A percentile compares a stretch with the other conserved stretches of the same genome.
These are phyloP conservation scores for Andrena trimmerana DNA, from an alignment of 2,888 invertebrate genomes.

Conservation along the genomic window DNA sequence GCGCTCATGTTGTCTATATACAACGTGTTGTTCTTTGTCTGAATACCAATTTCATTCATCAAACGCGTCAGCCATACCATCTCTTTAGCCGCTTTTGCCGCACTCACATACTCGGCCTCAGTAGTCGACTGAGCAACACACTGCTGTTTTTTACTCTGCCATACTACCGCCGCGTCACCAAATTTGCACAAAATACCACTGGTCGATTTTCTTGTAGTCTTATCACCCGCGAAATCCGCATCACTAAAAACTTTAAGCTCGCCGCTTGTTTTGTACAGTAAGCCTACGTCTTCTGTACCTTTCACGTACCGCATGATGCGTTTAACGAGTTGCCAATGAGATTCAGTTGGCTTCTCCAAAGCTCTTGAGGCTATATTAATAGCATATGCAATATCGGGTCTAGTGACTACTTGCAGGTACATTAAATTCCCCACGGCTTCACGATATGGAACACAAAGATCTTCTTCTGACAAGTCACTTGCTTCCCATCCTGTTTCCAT, in stretches of 20 bases:
- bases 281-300: slow-evolving; percentile 4
- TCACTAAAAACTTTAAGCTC: slow-evolving; percentile 8
- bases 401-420: neutral
- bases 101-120: slow-evolving; percentile 1
- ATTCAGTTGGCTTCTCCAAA: slow-evolving; percentile 11
- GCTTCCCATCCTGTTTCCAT: slow-evolving; percentile 13
- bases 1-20: neutral
- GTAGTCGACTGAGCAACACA: slow-evolving; percentile 7
- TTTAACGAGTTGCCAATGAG: slow-evolving; percentile 1
- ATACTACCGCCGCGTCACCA: neutral
- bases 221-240: slow-evolving; percentile 22
- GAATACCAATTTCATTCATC: neutral
- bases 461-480: neutral
- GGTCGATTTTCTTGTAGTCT: slow-evolving; percentile 12
- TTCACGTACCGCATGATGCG: slow-evolving; percentile 3
- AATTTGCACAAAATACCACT: neutral
- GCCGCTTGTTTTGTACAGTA: slow-evolving; percentile 1
- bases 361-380: slow-evolving; percentile 15
- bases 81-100: slow-evolving; percentile 4
- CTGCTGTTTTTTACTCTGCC: slow-evolving; percentile 10
- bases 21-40: neutral
- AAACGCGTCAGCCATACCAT: neutral
- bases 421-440: slow-evolving; percentile 11
- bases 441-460: neutral
- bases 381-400: neutral